Percentiles rank a stretch among this genome's conserved stretches.
phyloP scores from a whole-genome alignment of 2,888 invertebrate genomes.

The Drosophila borealis region DNA sequence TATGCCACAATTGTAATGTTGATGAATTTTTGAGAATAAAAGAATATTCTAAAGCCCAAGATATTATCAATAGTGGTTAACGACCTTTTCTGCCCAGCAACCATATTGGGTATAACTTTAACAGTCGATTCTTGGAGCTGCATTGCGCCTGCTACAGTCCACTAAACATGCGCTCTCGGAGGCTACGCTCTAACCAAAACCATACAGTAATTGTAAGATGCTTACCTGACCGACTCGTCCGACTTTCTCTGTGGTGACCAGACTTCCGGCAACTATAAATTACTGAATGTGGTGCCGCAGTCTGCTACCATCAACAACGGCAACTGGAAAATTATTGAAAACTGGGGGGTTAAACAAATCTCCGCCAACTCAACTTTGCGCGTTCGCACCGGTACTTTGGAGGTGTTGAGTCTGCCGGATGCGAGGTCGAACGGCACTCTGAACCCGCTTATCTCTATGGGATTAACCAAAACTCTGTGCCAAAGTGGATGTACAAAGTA shows the following conservation, averaged over 20 bases:
- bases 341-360: conserved; percentile 57
- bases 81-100: too few relatives aligned
- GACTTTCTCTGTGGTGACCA: conserved; percentile 85
- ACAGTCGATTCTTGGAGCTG: conserved; percentile 18
- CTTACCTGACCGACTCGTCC: conserved; percentile 83
- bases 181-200: conserved; percentile 3
- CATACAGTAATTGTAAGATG: conserved; percentile 4
- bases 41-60: too few relatives aligned
- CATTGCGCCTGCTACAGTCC: conserved; percentile 38
- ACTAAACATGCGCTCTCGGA: neutral
- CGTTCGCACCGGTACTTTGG: conserved; percentile 24
- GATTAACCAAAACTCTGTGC: conserved; percentile 3
- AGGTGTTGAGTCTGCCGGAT: neutral
- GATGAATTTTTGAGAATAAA: too few relatives aligned
- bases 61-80: too few relatives aligned
- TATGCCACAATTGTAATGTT: too few relatives aligned
- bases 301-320: conserved; percentile 86
- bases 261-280: conserved; percentile 85
- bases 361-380: neutral
- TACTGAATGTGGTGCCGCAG: conserved; percentile 85
- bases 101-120: conserved; percentile 29
- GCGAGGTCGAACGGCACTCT: neutral
- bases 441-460: too few relatives aligned
- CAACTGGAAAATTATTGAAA: conserved; percentile 86
- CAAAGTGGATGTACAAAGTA: conserved; percentile 19